phyloP scores from a whole-genome alignment of 2,888 invertebrate genomes.

The Lysandra bellargus region DNA sequence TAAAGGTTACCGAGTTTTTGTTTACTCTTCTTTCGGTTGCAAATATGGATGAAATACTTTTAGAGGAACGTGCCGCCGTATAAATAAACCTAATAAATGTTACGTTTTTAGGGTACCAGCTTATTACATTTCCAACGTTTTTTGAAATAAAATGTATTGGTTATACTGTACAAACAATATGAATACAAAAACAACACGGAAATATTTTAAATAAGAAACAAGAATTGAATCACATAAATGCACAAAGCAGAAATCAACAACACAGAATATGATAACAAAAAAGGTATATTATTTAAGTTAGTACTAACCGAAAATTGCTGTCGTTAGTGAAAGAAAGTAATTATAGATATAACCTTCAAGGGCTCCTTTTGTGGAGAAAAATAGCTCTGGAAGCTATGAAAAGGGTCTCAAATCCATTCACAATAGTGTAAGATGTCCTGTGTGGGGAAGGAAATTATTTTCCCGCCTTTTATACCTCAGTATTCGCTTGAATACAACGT shows the following conservation, averaged over 20 bases:
- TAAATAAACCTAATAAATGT: constrained; percentile 54
- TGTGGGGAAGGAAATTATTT: constrained; percentile 70
- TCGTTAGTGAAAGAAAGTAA: constrained; percentile 21
- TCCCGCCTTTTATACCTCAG: constrained; percentile 61
- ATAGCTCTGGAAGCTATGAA: constrained; percentile 56
- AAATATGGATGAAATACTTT: constrained; percentile 57
- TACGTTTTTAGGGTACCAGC: background rate
- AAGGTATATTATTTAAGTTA: background rate
- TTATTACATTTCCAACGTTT: constrained; percentile 9
- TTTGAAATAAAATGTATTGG: background rate
- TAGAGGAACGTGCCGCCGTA: constrained; percentile 52
- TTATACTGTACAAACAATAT: background rate
- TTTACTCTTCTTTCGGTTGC: constrained; percentile 59
- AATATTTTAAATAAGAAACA: background rate
- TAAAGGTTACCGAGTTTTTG: constrained; percentile 52
- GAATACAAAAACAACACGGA: background rate
- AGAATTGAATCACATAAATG: background rate
- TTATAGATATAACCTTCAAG: constrained; percentile 32
- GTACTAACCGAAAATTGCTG: background rate
- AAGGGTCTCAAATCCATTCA: constrained; percentile 65
- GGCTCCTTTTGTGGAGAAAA: constrained; percentile 45
- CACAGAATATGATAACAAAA: background rate
- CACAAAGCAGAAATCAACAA: too few species aligned
- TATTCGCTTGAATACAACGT: constrained; percentile 54
- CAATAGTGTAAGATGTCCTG: constrained; percentile 69